Conservation (phyloP, 1,140 invertebrate species). For the Charaxes varanes region DNA sequence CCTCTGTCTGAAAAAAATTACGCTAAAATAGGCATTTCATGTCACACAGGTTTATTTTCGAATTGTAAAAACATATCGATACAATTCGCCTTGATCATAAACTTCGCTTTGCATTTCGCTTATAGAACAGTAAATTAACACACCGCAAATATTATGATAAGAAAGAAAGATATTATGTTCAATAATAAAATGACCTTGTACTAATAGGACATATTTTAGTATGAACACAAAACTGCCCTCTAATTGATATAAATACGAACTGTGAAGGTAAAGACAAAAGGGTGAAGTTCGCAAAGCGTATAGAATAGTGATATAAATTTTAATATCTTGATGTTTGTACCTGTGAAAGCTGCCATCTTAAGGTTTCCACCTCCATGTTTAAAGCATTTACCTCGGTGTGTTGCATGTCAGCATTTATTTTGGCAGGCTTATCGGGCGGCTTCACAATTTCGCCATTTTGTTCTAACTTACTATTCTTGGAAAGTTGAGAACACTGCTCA, state of each 20-base stretch:
- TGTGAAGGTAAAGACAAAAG: too few relatives aligned
- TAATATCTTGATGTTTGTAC: slow-evolving; percentile 47
- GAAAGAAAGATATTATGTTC: too few relatives aligned
- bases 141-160: too few relatives aligned
- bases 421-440: slow-evolving; percentile 33
- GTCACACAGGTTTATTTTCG: too few relatives aligned
- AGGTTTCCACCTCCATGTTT: slow-evolving; percentile 83
- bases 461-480: slow-evolving; percentile 37
- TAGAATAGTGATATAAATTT: too few relatives aligned
- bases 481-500: slow-evolving; percentile 52
- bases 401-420: slow-evolving; percentile 34
- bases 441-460: slow-evolving; percentile 39
- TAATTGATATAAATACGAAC: too few relatives aligned
- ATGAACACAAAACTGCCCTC: too few relatives aligned
- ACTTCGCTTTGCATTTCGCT: slow-evolving; percentile 31
- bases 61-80: too few relatives aligned
- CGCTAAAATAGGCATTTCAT: slow-evolving; percentile 30
- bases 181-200: too few relatives aligned
- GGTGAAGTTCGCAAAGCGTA: too few relatives aligned
- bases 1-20: slow-evolving; percentile 79
- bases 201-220: too few relatives aligned
- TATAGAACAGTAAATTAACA: too few relatives aligned
- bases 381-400: slow-evolving; percentile 78
- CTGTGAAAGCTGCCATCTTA: slow-evolving; percentile 88
- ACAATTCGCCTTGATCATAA: slow-evolving; percentile 7